A percentile compares a stretch with the other conserved stretches of the same genome.
phyloP scores from a whole-genome alignment of 2,797 vertebrate species.

The Meriones psammophilus region DNA sequence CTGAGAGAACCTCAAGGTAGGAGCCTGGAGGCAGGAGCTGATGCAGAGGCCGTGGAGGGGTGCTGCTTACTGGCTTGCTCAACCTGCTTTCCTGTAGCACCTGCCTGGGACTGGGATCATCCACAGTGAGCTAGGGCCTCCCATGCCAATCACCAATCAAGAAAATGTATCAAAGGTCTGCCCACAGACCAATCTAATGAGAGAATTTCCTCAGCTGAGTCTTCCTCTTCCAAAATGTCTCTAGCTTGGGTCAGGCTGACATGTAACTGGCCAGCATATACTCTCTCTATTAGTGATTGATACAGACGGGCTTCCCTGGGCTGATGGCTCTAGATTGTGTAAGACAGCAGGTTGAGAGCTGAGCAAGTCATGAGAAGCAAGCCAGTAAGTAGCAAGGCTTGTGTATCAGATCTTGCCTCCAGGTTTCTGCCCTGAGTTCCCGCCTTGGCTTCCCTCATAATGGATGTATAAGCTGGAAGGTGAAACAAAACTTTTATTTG shows the following conservation, averaged over 20 bases:
- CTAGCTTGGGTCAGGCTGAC: not conserved
- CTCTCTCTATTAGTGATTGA: not conserved
- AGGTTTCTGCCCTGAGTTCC: not conserved
- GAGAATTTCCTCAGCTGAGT: not conserved
- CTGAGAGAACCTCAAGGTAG: not conserved
- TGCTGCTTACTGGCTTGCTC: no score
- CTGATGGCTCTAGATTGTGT: not conserved
- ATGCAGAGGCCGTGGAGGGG: not conserved
- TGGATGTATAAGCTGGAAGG: not conserved
- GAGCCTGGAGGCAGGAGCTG: not conserved
- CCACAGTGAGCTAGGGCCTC: no score
- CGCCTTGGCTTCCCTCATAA: not conserved
- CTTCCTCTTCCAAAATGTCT: not conserved
- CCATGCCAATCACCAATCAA: not conserved
- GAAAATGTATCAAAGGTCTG: not conserved
- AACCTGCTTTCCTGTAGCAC: not conserved
- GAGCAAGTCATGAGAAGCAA: not conserved
- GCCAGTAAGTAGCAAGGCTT: not conserved
- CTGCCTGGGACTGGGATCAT: not conserved
- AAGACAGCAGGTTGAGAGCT: not conserved
- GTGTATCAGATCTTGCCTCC: not conserved
- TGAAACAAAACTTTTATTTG: not conserved
- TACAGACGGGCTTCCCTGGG: no score
- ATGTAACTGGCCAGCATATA: not conserved
- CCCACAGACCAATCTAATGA: not conserved